Conservation (phyloP, 1,140 invertebrate species). For the Drosophila punjabiensis region DNA sequence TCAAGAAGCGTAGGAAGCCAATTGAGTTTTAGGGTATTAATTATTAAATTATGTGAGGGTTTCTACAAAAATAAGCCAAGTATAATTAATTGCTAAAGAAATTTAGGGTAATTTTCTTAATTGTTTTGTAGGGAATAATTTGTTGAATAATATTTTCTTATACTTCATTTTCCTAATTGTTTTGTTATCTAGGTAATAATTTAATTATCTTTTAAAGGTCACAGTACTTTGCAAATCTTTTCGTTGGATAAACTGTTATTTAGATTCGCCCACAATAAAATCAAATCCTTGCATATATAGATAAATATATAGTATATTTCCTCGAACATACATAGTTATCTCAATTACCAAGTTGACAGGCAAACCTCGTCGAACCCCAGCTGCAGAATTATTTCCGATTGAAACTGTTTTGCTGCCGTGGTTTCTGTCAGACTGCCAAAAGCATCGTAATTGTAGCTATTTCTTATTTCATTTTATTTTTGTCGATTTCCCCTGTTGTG, state of each 20-base stretch:
- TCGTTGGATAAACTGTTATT: background rate
- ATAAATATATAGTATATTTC: background rate
- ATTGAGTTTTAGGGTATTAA: slow-evolving; percentile 9
- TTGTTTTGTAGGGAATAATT: too few relatives aligned
- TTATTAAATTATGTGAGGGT: background rate
- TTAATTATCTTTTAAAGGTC: background rate
- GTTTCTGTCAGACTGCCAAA: slow-evolving; percentile 44
- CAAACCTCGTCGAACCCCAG: background rate
- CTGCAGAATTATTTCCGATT: slow-evolving; percentile 44
- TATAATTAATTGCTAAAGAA: background rate
- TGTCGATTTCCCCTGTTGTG: slow-evolving; percentile 2
- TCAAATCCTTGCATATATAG: background rate
- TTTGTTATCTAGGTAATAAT: background rate
- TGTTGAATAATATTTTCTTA: too few relatives aligned
- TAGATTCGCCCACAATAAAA: background rate
- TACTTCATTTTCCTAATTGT: too few relatives aligned
- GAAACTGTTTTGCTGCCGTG: slow-evolving; percentile 22
- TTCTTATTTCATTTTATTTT: slow-evolving; percentile 16
- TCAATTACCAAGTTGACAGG: slow-evolving; percentile 29
- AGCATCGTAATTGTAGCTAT: slow-evolving; percentile 38
- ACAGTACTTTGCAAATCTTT: background rate
- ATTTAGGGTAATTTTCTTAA: too few relatives aligned
- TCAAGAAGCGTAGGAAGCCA: background rate
- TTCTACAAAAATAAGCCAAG: too few relatives aligned
- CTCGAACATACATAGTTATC: slow-evolving; percentile 2